These are phyloP conservation scores for Drosophila ezoana DNA, from an alignment of 2,888 invertebrate species.

Conservation along the genomic window DNA sequence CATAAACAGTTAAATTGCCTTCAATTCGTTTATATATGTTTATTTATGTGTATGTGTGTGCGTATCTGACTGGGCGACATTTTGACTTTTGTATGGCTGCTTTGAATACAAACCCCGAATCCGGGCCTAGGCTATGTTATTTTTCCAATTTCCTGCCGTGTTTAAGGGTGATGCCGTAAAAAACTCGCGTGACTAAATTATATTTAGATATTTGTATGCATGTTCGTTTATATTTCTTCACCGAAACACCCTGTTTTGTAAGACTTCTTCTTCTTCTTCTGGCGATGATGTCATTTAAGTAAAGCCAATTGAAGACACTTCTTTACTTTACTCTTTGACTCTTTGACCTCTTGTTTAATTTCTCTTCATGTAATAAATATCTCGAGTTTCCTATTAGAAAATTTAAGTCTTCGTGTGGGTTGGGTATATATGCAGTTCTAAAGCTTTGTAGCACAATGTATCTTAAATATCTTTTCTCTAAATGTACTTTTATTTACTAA, in stretches of 20 bases:
- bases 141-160: constrained; percentile 44
- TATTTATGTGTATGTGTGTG: constrained; percentile 17
- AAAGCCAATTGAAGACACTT: constrained; percentile 32
- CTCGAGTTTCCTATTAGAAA: background rate
- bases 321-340: background rate
- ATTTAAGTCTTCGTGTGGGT: background rate
- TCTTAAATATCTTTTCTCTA: too few species aligned
- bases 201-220: constrained; percentile 37
- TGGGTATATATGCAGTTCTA: background rate
- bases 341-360: background rate
- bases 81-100: constrained; percentile 67
- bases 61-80: constrained; percentile 23
- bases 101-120: constrained; percentile 38
- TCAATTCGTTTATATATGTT: constrained; percentile 35
- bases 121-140: constrained; percentile 43
- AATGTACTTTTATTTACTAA: constrained; percentile 3
- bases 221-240: constrained; percentile 14
- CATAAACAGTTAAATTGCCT: constrained; percentile 76
- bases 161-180: constrained; percentile 31
- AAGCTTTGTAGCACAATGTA: background rate
- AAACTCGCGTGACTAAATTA: constrained; percentile 46
- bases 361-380: background rate
- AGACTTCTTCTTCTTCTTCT: constrained; percentile 17
- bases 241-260: constrained; percentile 24
- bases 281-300: constrained; percentile 51